Percentiles rank a stretch among this genome's conserved stretches.
phyloP scores from a whole-genome alignment of 2,113 vertebrate genomes.

The Limnothrissa miodon region DNA sequence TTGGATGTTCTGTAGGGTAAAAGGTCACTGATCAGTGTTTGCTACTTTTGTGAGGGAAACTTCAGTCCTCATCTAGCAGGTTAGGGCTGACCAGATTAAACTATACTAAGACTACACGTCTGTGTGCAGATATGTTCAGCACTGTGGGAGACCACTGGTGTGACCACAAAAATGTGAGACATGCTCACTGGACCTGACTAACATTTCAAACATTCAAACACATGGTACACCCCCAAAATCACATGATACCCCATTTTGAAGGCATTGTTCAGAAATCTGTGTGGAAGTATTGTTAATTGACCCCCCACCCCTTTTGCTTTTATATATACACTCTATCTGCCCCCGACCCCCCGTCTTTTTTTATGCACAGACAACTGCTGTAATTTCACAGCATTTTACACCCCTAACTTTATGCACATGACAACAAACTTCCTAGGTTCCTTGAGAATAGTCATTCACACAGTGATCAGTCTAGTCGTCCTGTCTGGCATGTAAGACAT shows the following conservation, averaged over 20 bases:
- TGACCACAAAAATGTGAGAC: constrained; percentile 36
- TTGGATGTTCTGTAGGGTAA: neutral
- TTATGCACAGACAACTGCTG: too few relatives aligned
- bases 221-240: constrained; percentile 40
- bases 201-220: constrained; percentile 41
- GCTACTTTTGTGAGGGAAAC: neutral
- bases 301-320: too few relatives aligned
- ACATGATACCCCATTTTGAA: constrained; percentile 51
- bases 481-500: too few relatives aligned
- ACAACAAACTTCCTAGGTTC: too few relatives aligned
- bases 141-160: constrained; percentile 16
- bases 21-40: neutral
- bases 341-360: too few relatives aligned
- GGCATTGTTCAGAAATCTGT: constrained; percentile 6
- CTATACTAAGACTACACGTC: neutral
- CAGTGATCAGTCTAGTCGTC: neutral
- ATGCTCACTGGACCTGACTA: constrained; percentile 48
- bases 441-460: neutral
- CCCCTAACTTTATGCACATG: too few relatives aligned
- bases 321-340: too few relatives aligned
- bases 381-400: too few relatives aligned
- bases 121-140: constrained; percentile 31
- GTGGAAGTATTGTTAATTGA: too few relatives aligned
- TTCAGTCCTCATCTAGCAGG: constrained; percentile 14
- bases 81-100: neutral